Base-by-base conservation (phyloP, 2,113 vertebrate genomes). In the Polypterus bichir region DNA sequence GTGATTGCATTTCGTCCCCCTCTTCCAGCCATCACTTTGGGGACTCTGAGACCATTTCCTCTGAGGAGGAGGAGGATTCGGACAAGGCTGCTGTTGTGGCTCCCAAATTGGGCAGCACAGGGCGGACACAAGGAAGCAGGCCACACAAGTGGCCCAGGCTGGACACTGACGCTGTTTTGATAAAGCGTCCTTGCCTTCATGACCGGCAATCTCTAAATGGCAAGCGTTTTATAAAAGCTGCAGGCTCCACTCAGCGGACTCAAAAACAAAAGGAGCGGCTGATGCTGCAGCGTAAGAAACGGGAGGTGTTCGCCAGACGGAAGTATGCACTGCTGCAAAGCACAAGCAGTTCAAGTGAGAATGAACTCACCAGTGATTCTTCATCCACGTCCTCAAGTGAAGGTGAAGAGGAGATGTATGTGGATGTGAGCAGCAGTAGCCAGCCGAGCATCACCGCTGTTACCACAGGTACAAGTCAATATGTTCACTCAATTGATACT, bases 21-120 rank as follows among this genome's bases (percentile, higher is more conserved):
- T 98, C 96, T 7, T 98, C 96, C 59, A 97, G 96, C 74, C 76
- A 97, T 65, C 89, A 89, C 71, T 98, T 98, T 59, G 93, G 96
- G 64, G 96, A 97, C 76, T 98, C 94, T 0, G 96, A 98, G 74
- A 98, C 94, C 5, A 83, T 98, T 48, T 97, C 90, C 64, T 98
- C 94, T 1, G 94, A 97, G 64, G 94, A 95, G 27, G 96, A 97
- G 49, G 89, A 84, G 60, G 90, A 85, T 27, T 27, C 27, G 70
- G 71, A 78, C 47, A 85, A 79, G 71, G 69, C 68, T 57, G 63
- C 77, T 44, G 64, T 74, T 44, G 64, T 83, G 66, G 78, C 79
- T 5, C 71, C 89, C 11, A 73, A 84, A 64, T 55, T 92, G 73
- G 88, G 55, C 64, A 48, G 75, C 54, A 69, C 80, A 46, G 79